A percentile compares a stretch with the other conserved stretches of the same genome.
These are phyloP conservation scores for Drosophila atroscutellata DNA, from an alignment of 2,888 invertebrate species.

Conservation along the genomic window DNA sequence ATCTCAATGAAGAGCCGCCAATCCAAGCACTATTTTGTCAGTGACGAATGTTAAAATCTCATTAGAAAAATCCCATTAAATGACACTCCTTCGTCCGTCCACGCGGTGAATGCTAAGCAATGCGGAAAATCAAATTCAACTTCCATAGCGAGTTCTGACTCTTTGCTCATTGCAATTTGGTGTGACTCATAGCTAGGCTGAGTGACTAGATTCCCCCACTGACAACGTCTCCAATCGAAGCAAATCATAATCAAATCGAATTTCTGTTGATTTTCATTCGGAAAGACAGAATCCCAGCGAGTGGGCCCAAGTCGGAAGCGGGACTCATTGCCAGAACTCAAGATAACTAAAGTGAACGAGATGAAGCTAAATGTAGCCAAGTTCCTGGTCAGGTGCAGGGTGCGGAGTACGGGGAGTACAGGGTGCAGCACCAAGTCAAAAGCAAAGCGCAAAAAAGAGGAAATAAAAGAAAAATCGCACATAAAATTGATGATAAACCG, in stretches of 20 bases:
- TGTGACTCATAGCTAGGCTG: constrained; percentile 7
- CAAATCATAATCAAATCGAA: constrained; percentile 81
- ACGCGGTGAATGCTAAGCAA: constrained; percentile 56
- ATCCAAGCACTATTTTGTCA: background rate
- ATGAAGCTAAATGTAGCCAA: constrained; percentile 11
- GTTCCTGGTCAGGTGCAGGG: constrained; percentile 39
- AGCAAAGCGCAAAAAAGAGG: constrained; percentile 51
- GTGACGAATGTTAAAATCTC: constrained; percentile 17
- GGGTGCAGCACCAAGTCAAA: constrained; percentile 21
- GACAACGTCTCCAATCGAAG: constrained; percentile 63
- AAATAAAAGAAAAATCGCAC: constrained; percentile 74
- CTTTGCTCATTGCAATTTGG: constrained; percentile 59
- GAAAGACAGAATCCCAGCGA: constrained; percentile 69
- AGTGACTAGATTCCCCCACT: constrained; percentile 6
- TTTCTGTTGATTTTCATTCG: constrained; percentile 79
- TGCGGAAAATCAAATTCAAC: constrained; percentile 69
- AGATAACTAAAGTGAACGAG: constrained; percentile 38
- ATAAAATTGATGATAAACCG: constrained; percentile 81
- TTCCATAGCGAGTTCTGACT: constrained; percentile 52
- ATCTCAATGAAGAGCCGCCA: background rate
- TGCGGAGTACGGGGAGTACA: background rate
- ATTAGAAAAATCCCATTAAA: constrained; percentile 63
- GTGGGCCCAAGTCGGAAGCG: constrained; percentile 35
- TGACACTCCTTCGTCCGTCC: constrained; percentile 7
- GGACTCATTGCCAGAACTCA: constrained; percentile 49